Percentiles rank a stretch among this genome's conserved stretches.
Evolutionary conservation across 2,888 invertebrate species (phyloP).

Genomic region (Melanostoma scalare): DNA sequence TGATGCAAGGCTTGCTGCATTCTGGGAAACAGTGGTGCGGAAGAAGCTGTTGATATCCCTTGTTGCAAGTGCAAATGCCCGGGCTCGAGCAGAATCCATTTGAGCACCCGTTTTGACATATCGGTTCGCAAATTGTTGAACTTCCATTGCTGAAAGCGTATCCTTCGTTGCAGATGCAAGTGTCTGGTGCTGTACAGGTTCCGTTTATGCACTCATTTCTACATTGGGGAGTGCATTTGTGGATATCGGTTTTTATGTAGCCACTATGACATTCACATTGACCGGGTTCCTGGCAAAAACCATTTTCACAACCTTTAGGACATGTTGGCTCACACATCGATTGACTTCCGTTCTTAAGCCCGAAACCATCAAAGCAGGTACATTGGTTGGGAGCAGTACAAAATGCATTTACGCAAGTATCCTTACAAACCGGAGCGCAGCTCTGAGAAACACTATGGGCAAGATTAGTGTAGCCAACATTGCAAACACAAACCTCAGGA

Average conservation of each 20-base stretch:
- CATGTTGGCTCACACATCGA: slow-evolving; percentile 79
- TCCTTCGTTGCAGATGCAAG: slow-evolving; percentile 79
- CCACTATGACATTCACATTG: slow-evolving; percentile 79
- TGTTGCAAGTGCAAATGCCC: slow-evolving; percentile 79
- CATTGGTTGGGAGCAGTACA: slow-evolving; percentile 82
- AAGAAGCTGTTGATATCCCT: slow-evolving; percentile 77
- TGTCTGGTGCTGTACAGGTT: slow-evolving; percentile 80
- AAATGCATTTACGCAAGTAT: slow-evolving; percentile 83
- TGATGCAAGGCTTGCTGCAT: slow-evolving; percentile 77
- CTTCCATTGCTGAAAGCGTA: slow-evolving; percentile 77
- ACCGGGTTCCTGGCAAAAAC: slow-evolving; percentile 80
- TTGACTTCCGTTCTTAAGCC: slow-evolving; percentile 76
- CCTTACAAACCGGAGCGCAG: slow-evolving; percentile 83
- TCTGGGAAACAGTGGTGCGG: slow-evolving; percentile 78
- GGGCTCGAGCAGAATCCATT: slow-evolving; percentile 82
- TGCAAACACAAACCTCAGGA: slow-evolving; percentile 82
- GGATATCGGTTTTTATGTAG: slow-evolving; percentile 75
- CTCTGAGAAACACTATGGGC: slow-evolving; percentile 73
- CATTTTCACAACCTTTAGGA: slow-evolving; percentile 79
- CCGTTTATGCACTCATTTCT: slow-evolving; percentile 78
- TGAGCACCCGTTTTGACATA: slow-evolving; percentile 76
- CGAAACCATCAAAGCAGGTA: slow-evolving; percentile 78
- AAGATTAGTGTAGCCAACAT: slow-evolving; percentile 76
- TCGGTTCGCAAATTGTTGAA: slow-evolving; percentile 78
- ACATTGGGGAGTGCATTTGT: slow-evolving; percentile 78